These are phyloP conservation scores for Melanotaenia boesemani DNA, from an alignment of 2,797 vertebrate genomes.

Conservation along the genomic window DNA sequence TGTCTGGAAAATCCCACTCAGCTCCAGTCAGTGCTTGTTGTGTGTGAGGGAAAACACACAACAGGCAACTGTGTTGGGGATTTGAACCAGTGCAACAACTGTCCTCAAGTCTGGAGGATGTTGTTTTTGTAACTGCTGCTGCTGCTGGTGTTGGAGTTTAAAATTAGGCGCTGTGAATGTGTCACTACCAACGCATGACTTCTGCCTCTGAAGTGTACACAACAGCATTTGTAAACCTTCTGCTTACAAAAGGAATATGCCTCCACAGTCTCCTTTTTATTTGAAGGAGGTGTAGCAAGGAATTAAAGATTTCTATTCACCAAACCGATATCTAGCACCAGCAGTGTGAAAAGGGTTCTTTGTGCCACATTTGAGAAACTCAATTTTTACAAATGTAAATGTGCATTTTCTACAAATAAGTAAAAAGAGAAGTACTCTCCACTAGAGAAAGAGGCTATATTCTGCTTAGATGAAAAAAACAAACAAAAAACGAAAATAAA, in stretches of 20 bases:
- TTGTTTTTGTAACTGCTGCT: slow-evolving; percentile 19
- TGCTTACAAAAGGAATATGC: background rate
- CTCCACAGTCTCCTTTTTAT: background rate
- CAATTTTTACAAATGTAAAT: background rate
- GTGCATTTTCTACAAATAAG: too few relatives aligned
- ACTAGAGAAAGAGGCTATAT: too few relatives aligned
- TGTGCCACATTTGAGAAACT: background rate
- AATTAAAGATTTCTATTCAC: background rate
- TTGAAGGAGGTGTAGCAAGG: background rate
- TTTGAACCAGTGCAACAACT: slow-evolving; percentile 36
- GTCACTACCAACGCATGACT: slow-evolving; percentile 1
- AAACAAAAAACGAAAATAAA: too few relatives aligned
- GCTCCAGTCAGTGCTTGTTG: slow-evolving; percentile 32
- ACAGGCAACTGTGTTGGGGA: slow-evolving; percentile 42
- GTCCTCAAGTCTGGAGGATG: slow-evolving; percentile 37
- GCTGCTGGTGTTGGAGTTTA: slow-evolving; percentile 11
- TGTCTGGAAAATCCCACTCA: slow-evolving; percentile 50
- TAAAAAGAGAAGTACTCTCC: too few relatives aligned
- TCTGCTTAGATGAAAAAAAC: too few relatives aligned
- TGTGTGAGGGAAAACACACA: slow-evolving; percentile 27
- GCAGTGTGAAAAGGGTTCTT: background rate
- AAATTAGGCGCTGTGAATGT: background rate
- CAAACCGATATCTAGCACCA: background rate
- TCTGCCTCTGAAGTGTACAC: background rate
- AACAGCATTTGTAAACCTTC: background rate